phyloP scores from a whole-genome alignment of 2,888 invertebrate genomes.

The Hirtodrosophila confusa region DNA sequence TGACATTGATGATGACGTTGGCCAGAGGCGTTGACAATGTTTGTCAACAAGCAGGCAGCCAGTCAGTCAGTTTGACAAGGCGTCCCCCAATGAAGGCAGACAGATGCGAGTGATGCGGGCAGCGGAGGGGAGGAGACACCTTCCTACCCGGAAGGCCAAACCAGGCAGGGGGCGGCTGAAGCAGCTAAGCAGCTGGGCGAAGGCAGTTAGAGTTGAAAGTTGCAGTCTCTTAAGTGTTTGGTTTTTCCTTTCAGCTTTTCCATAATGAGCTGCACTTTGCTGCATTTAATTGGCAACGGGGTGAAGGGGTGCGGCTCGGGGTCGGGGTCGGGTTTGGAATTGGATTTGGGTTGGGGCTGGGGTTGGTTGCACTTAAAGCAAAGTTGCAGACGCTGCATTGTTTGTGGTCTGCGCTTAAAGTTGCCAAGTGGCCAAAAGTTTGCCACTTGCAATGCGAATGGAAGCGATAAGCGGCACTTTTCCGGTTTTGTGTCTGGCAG shows the following conservation, averaged over 20 bases:
- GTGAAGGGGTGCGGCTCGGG: background rate
- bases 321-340: background rate
- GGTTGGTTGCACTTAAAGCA: conserved; percentile 12
- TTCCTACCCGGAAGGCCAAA: background rate
- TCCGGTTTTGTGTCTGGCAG: conserved; percentile 55
- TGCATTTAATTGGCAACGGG: conserved; percentile 51
- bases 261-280: conserved; percentile 60
- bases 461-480: conserved; percentile 70
- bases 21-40: conserved; percentile 72
- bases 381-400: conserved; percentile 31
- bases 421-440: conserved; percentile 54
- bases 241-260: conserved; percentile 24
- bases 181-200: conserved; percentile 24
- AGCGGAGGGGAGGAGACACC: background rate
- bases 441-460: conserved; percentile 59
- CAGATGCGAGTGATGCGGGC: conserved; percentile 9
- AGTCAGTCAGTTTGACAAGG: conserved; percentile 29
- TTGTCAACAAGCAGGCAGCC: conserved; percentile 59
- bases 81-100: conserved; percentile 28
- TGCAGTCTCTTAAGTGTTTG: conserved; percentile 25
- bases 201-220: conserved; percentile 4
- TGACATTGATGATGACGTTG: conserved; percentile 76
- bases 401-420: conserved; percentile 48
- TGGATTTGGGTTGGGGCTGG: background rate
- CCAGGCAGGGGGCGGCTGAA: too few relatives aligned